Evolutionary conservation across 2,113 vertebrate species (phyloP), one percentile per base, ranked within the genome.

Genomic region (Pyrgilauda ruficollis): DNA sequence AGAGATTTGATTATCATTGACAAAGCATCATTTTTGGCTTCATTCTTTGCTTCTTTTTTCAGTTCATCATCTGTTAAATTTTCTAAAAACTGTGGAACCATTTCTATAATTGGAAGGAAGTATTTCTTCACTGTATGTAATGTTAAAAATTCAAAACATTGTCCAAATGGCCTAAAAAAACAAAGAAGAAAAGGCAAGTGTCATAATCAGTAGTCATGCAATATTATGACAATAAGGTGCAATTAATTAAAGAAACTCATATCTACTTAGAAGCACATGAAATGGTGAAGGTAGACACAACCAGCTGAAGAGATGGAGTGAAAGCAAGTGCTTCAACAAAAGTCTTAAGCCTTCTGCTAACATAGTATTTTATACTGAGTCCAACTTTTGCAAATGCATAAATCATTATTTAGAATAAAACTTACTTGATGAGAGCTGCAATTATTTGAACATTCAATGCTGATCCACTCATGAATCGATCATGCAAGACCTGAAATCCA

Each of bases 1-100:
- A 99, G 97, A 96, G 99, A 99, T 97, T 99, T 99, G 98, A 99
- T 99, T 98, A 99, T 99, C 99, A 99, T 99, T 89, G 99, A 99
- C 97, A 99, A 98, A 97, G 99, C 99, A 97, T 99, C 99, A 70
- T 99, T 99, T 99, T 99, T 99, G 98, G 99, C 99, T 99, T 99
- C 99, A 97, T 99, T 99, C 98, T 99, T 99, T 94, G 99, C 99
- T 98, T 99, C 99, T 98, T 99, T 99, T 98, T 99, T 99, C 95
- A 99, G 98, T 98, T 99, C 99, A 98, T 99, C 99, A 93, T 99
- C 99, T 52, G 99, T 99, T 97, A 99, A 98, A 96, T 99, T 99
- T 98, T 99, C 99, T 98, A 99, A 98, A 98, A 99, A 99, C 96
- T 99, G 99, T 80, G 99, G 99, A 98, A 99, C 99, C 99, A 99